Evolutionary conservation across 2,113 vertebrate species (phyloP), one percentile per base, ranked within the genome.

Genomic region (Phylloscopus whistleri): DNA sequence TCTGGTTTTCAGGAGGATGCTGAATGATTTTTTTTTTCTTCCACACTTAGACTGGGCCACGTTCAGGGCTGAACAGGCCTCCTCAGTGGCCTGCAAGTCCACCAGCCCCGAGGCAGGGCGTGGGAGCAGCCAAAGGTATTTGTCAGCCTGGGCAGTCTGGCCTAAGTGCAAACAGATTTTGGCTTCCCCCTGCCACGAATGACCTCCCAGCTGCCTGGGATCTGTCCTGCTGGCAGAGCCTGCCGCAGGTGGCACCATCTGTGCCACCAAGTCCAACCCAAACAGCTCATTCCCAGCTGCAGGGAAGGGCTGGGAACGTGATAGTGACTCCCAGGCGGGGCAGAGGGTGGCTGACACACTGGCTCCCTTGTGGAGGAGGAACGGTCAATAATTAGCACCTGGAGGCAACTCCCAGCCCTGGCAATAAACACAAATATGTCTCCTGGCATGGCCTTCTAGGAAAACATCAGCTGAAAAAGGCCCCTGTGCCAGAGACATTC

Each of bases 381-480:
- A 95, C 4, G 23, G 81, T 48, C 81, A 56, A 52, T 82, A 94
- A 90, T 85, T 44, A 82, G 93, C 88, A 93, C 88, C 87, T 84
- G 95, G 35, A 77, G 84, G 72, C 84, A 64, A 62, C 84, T 93
- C 86, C 87, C 91, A 89, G 90, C 56, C 28, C 67, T 67, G 66
- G 84, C 86, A 95, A 86, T 84, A 97, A 97, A 86, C 84, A 96
- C 70, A 97, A 96, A 96, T 91, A 92, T 81, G 77, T 92, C 87
- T 95, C 83, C 95, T 97, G 93, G 93, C 95, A 79, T 39, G 80
- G 83, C 14, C 77, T 63, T 58, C 82, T 46, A 81, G 93, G 84
- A 95, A 96, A 95, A 95, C 16, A 92, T 1, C 58, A 80, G 44
- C 41, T 94, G 77, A 74, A 96, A 90, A 95, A 81, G 55, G 31